These are phyloP conservation scores for Tarsius wallacei DNA, from an alignment of 2,797 vertebrate species.

Conservation along the genomic window DNA sequence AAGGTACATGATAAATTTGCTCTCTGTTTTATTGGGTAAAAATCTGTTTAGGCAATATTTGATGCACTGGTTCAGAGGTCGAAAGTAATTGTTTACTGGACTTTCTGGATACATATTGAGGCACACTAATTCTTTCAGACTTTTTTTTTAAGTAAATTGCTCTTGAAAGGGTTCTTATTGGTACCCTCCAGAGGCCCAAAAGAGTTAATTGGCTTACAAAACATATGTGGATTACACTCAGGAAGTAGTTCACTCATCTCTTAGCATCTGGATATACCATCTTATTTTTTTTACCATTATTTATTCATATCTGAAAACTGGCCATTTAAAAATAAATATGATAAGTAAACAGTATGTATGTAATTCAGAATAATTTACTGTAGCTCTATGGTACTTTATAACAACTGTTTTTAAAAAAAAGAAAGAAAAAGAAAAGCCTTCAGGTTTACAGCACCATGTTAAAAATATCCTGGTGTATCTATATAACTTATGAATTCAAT, in stretches of 20 bases:
- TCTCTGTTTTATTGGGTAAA: slow-evolving; percentile 25
- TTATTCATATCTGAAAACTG: slow-evolving; percentile 39
- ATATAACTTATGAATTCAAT: slow-evolving; percentile 17
- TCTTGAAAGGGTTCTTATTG: slow-evolving; percentile 53
- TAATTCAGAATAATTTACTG: slow-evolving; percentile 56
- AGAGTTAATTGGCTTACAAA: slow-evolving; percentile 64
- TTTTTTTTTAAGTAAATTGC: slow-evolving; percentile 23
- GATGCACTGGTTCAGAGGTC: neutral
- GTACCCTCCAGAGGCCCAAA: neutral
- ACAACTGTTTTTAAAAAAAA: slow-evolving; percentile 29
- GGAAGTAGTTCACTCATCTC: slow-evolving; percentile 63
- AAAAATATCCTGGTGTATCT: slow-evolving; percentile 55
- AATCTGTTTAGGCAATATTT: neutral
- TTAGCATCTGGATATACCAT: slow-evolving; percentile 63
- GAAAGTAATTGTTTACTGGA: neutral
- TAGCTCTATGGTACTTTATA: neutral
- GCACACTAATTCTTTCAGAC: slow-evolving; percentile 41
- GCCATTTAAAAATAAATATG: slow-evolving; percentile 57
- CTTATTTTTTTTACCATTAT: slow-evolving; percentile 50
- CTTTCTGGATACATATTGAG: neutral
- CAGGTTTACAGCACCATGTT: neutral
- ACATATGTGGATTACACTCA: slow-evolving; percentile 53
- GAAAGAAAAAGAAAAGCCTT: neutral
- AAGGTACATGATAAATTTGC: slow-evolving; percentile 16
- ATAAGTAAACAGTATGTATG: slow-evolving; percentile 45